Base-by-base conservation (phyloP, 2,113 vertebrate genomes). In the Sinosuthora webbiana region DNA sequence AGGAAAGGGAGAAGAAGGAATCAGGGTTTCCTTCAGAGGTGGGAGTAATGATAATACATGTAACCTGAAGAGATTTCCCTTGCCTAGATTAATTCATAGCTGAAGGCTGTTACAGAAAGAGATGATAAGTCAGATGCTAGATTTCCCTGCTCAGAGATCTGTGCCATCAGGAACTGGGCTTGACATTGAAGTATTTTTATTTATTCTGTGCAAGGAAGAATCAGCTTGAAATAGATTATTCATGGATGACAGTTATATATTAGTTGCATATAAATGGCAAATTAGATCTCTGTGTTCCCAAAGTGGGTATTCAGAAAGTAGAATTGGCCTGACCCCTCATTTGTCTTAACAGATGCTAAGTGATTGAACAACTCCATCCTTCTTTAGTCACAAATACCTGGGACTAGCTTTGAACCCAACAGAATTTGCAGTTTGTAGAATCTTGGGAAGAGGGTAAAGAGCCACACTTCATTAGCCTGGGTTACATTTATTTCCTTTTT, bases 171-270 rank as follows among this genome's bases (percentile, higher is more conserved):
- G 56, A 91, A 76, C 52, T 33, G 49, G 59, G 65, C 83, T 59
- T 91, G 74, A n/a, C 41, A 64, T 7, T 87, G 87, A 91, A 94
- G 57, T 44, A 79, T 49, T 86, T 80, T 63, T 59, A 93, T 88
- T 86, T 95, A 83, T 78, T 86, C 79, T 89, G 56, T 60, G 52
- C 60, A 75, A 96, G 87, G 65, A 91, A 85, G 55, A 30, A 90
- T 88, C 75, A 83, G 28, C 56, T 86, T 90, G 85, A 89, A 87
- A 93, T 14, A 94, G 77, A 55, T 63, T 71, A 60, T 82, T 83
- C 35, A 75, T 39, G 60, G 71, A 74, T 75, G 44, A 21, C 21
- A 77, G 50, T 44, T 86, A 83, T 12, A 28, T 67, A 83, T 41
- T 87, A 82, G 69, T 82, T 85, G 73, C 47, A 60, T 55, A 75